Base-by-base conservation (phyloP, 2,113 vertebrate genomes). In the Delphinus delphis region DNA sequence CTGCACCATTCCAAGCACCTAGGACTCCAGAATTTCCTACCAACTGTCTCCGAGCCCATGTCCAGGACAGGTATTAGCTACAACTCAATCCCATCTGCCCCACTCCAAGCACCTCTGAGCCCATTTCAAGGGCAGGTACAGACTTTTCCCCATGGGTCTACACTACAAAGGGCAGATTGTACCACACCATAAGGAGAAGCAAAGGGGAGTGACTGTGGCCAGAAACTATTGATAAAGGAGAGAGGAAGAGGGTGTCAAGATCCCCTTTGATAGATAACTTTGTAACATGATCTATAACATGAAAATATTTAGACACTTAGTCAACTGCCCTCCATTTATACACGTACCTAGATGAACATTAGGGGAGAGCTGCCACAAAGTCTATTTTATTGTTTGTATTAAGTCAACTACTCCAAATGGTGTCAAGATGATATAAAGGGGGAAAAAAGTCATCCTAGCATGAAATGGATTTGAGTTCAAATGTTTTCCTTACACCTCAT, bases 1-100 rank as follows among this genome's bases (percentile, higher is more conserved):
- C 21, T 25, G 0, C 1, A 33, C 0, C 3, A 38, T 13, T 50
- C 38, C 3, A 74, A 25, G 3, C n/a, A 63, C 0, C 0, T 1
- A 25, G 18, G 2, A 10, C 4, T 36, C 5, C 3, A n/a, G 23
- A 67, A 71, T 73, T 70, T 86, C 55, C 36, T 44, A 25, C 0
- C 6, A 33, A n/a, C 71, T 47, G 1, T 50, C 74, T 60, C 8
- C 0, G 14, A 76, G 7, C 38, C 28, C 2, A 38, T 1, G 5
- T 11, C 4, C 9, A 55, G 12, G 50, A 25, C 5, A 50, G 4
- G 6, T 81, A n/a, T 21, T 20, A 58, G 55, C 55, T 58, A 58
- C 6, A 8, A 58, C 55, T 21, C 6, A 58, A 8, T 21, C 55
- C 20, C 7, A 21, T 58, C 55, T 58, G 55, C 20, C 20, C 7